Conservation (phyloP, 1,140 invertebrate species). For the Daktulosphaira vitifoliae region DNA sequence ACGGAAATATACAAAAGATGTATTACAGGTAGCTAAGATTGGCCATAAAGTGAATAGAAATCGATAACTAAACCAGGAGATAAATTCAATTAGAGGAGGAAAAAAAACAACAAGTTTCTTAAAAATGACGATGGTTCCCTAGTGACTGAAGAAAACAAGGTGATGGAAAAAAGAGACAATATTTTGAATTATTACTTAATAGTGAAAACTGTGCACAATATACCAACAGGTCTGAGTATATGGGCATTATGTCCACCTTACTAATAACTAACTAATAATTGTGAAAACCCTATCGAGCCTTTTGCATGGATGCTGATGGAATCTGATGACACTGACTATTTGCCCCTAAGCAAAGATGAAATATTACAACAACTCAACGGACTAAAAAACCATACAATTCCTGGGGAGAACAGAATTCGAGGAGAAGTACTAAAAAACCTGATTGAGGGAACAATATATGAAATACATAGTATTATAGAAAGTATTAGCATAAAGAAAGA, state of each 20-base stretch:
- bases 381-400: conserved; percentile 37
- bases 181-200: conserved; percentile 35
- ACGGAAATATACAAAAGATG: conserved; percentile 16
- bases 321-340: neutral
- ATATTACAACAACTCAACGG: conserved; percentile 29
- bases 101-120: neutral
- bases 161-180: conserved; percentile 22
- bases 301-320: neutral
- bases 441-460: neutral
- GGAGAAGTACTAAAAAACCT: conserved; percentile 38
- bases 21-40: conserved; percentile 8
- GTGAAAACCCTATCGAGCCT: conserved; percentile 3
- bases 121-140: conserved; percentile 13
- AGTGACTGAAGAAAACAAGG: conserved; percentile 6
- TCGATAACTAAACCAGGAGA: conserved; percentile 26
- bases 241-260: no score
- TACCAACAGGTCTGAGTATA: no score
- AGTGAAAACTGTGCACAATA: no score
- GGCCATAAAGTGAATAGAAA: conserved; percentile 17
- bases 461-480: neutral
- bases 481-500: conserved; percentile 32
- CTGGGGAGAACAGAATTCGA: conserved; percentile 37
- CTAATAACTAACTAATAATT: no score
- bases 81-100: conserved; percentile 10
- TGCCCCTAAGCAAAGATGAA: conserved; percentile 13